A percentile compares a stretch with the other conserved stretches of the same genome.
These are phyloP conservation scores for Gopherus evgoodei DNA, from an alignment of 2,113 vertebrate genomes.

Conservation along the genomic window DNA sequence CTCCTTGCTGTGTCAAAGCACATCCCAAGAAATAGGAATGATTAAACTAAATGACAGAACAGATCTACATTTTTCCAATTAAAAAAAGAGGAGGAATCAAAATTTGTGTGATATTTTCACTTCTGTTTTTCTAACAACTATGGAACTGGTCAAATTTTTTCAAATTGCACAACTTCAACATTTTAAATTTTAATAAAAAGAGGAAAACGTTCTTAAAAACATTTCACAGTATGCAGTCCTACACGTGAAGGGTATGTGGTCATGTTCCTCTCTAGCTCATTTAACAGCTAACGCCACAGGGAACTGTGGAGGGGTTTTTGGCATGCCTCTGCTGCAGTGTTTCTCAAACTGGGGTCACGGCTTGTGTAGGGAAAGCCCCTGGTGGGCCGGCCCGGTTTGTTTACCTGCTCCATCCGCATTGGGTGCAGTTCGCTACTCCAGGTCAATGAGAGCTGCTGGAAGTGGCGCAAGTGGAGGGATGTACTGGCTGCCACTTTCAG, in stretches of 20 bases:
- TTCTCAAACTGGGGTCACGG: too few relatives aligned
- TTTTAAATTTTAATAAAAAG: not conserved
- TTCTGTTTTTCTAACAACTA: too few relatives aligned
- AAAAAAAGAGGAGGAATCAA: not conserved
- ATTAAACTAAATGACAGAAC: not conserved
- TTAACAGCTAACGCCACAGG: not conserved
- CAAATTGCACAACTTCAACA: not conserved
- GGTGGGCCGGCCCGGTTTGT: too few relatives aligned
- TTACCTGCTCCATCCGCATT: too few relatives aligned
- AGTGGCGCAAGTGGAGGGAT: too few relatives aligned
- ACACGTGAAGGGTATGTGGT: not conserved
- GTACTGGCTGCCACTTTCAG: too few relatives aligned
- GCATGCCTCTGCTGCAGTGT: too few relatives aligned
- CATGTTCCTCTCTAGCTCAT: not conserved
- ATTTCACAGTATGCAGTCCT: not conserved
- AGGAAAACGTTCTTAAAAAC: not conserved
- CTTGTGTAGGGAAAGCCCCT: too few relatives aligned
- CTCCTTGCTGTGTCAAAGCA: not conserved
- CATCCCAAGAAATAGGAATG: not conserved
- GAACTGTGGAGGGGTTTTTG: not conserved
- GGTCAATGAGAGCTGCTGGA: too few relatives aligned
- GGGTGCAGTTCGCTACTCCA: too few relatives aligned
- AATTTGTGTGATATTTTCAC: not conserved
- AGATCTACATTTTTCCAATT: not conserved
- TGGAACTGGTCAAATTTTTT: not conserved